phyloP scores from a whole-genome alignment of 2,113 vertebrate species.

The Ahaetulla prasina region DNA sequence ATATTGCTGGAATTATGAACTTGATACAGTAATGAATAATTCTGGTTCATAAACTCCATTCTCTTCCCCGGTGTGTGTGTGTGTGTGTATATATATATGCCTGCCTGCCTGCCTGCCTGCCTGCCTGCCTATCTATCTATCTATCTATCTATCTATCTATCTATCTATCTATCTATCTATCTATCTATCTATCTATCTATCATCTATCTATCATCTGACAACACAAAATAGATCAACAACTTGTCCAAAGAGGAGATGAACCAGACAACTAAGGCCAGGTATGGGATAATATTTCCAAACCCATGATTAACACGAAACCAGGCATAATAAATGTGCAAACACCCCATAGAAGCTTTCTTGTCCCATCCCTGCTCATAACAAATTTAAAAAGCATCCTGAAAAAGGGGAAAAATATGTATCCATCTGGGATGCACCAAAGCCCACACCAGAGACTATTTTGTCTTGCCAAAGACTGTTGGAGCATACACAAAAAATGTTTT shows the following conservation, averaged over 20 bases:
- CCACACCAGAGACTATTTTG: neutral
- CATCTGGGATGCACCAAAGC: neutral
- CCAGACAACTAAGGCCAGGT: neutral
- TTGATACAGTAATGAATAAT: neutral
- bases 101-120: too few relatives aligned
- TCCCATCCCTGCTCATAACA: neutral
- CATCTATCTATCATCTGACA: neutral
- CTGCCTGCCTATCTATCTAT: too few relatives aligned
- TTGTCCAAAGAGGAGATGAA: neutral
- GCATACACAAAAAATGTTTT: neutral
- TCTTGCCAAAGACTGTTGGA: neutral
- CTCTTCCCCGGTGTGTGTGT: too few relatives aligned
- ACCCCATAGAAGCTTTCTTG: neutral
- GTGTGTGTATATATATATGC: too few relatives aligned
- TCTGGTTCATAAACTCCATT: neutral
- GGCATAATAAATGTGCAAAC: neutral
- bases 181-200: too few relatives aligned
- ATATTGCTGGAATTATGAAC: neutral
- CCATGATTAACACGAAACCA: neutral
- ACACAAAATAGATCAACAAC: neutral
- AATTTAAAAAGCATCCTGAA: neutral
- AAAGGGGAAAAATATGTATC: neutral
- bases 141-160: too few relatives aligned
- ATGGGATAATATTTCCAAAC: neutral
- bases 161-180: too few relatives aligned